phyloP scores from a whole-genome alignment of 2,797 vertebrate genomes.

The Sebastolobus altivelis region DNA sequence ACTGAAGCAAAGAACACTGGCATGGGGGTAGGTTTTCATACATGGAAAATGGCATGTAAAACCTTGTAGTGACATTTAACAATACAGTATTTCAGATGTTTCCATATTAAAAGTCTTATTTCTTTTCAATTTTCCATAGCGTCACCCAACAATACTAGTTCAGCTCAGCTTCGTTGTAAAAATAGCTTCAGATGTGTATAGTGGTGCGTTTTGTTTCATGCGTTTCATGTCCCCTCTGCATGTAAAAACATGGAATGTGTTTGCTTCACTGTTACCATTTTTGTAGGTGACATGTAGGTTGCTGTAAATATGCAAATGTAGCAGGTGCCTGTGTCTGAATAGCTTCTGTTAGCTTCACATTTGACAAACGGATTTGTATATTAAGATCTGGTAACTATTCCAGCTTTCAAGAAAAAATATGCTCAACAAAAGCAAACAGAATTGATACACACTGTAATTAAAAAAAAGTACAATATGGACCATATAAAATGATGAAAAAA shows the following conservation, averaged over 20 bases:
- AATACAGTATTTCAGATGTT: constrained; percentile 33
- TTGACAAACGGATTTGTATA: constrained; percentile 27
- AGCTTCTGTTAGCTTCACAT: constrained; percentile 39
- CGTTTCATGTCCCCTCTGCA: constrained; percentile 66
- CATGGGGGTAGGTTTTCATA: constrained; percentile 18
- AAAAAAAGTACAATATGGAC: constrained; percentile 23
- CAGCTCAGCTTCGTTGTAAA: constrained; percentile 26
- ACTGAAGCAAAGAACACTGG: constrained; percentile 12
- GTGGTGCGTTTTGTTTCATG: constrained; percentile 48
- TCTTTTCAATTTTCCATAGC: constrained; percentile 18
- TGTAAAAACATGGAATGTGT: constrained; percentile 64
- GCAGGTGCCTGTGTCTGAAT: constrained; percentile 43
- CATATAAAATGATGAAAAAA: constrained; percentile 20
- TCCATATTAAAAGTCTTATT: neutral
- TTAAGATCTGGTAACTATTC: constrained; percentile 32
- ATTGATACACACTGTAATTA: constrained; percentile 24
- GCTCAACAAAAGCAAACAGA: constrained; percentile 29
- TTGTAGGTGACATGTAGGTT: constrained; percentile 59
- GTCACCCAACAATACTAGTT: constrained; percentile 29
- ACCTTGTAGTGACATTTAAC: constrained; percentile 16
- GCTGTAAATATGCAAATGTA: constrained; percentile 64
- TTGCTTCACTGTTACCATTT: constrained; percentile 64
- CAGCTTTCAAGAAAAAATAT: constrained; percentile 22
- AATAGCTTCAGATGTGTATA: constrained; percentile 32
- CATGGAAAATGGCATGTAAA: constrained; percentile 31